Evolutionary conservation across 1,140 invertebrate species (phyloP), one percentile per base, ranked within the genome.

Genomic region (Steinernema khuongi): DNA sequence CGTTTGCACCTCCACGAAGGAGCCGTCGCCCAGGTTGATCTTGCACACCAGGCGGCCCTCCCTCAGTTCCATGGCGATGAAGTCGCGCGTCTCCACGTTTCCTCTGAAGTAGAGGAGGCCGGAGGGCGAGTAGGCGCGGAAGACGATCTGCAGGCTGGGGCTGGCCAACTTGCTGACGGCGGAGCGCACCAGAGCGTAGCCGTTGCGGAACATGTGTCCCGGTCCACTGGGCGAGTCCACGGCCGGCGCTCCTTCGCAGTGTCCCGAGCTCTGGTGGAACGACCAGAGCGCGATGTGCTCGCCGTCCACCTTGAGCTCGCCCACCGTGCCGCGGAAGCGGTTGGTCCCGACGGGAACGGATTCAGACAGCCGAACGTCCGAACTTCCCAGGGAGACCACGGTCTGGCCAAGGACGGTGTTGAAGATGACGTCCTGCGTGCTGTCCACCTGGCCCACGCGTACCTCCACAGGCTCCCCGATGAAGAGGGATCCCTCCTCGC

Each of bases 61-160:
- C 11, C 80, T 67, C 22, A 84, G 70, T 66, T 79, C 73, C 17
- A 84, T 28, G 7, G 81, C 74, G 22, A 84, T 60, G 60, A 84
- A 84, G 43, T 85, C 84, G 18, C 75, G 74, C 70, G 73, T 74
- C 22, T 67, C 31, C 18, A 74, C 73, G 74, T 76, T 85, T 33
- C 84, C 83, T 26, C 83, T 77, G 79, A 84, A 85, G 44, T 84
- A 84, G 17, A 84, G 70, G n/a, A 84, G 75, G 17, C 83, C 83
- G 41, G 79, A 77, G 2, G 77, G 74, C 19, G 81, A 83, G 70
- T 85, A 84, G 32, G 84, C 82, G 50, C 72, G 78, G 69, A 85
- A 85, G 26, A 69, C 50, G 1, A 84, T 68, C 11, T 77, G 80
- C 29, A 84, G 78, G 33, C 83, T 79, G 17, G 81, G 68, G 68